Percentiles rank a stretch among this genome's conserved stretches.
Evolutionary conservation across 2,888 invertebrate genomes (phyloP).

Genomic region (Aphodius sticticus): DNA sequence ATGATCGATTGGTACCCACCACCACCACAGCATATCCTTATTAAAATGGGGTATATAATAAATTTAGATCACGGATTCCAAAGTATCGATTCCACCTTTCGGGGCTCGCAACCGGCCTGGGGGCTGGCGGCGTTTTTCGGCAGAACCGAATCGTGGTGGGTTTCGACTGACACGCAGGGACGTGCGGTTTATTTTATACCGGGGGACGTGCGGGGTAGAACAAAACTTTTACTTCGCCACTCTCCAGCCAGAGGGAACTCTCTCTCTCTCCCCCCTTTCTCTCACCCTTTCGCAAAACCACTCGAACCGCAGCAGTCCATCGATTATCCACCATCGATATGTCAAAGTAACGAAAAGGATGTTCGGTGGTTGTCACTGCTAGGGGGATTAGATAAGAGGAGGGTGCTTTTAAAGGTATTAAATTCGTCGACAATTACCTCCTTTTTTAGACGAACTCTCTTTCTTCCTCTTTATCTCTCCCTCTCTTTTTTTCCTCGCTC

Average conservation of each 20-base stretch:
- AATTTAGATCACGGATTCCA: background rate
- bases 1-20: no score
- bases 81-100: background rate
- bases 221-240: constrained; percentile 4
- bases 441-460: constrained; percentile 5
- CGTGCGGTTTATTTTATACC: background rate
- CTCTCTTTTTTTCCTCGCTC: background rate
- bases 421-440: background rate
- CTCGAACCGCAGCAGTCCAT: constrained; percentile 10
- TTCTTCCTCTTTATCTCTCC: background rate
- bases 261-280: background rate
- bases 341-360: constrained; percentile 25
- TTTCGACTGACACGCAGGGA: background rate
- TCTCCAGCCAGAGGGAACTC: background rate
- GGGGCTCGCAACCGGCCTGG: background rate
- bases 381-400: constrained; percentile 20
- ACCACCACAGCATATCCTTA: no score
- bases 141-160: background rate
- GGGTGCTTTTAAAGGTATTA: constrained; percentile 23
- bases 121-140: background rate
- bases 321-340: constrained; percentile 18
- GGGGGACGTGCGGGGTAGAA: background rate
- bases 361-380: constrained; percentile 8
- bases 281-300: background rate
- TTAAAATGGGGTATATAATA: background rate